Base-by-base conservation (phyloP, 2,113 vertebrate species). In the Microtus oregoni region DNA sequence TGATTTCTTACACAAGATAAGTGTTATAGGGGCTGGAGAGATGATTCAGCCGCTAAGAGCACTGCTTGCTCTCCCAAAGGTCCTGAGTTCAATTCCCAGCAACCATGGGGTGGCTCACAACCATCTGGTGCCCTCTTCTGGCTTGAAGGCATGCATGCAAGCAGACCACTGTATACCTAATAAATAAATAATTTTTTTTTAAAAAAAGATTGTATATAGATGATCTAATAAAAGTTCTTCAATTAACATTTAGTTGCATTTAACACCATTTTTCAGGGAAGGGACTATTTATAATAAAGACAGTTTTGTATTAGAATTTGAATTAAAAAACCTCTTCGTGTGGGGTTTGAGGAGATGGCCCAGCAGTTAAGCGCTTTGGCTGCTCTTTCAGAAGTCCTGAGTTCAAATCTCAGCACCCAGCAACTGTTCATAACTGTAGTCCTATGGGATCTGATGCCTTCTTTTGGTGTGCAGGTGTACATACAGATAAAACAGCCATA, bases 1-100 rank as follows among this genome's bases (percentile, higher is more conserved):
- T 90, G 19, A 83, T 47, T 93, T 90, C 81, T 86, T 95, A 91
- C 89, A 76, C 32, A 86, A 72, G 32, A 82, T 96, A 85, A 89
- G 32, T 92, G 92, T 93, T 97, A 30, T 32, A 89, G 58, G 58
- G 58, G 58, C 58, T 58, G 5, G 19, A 58, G 58, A 58, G 58
- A 58, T 58, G 58, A 58, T 19, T 58, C 19, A 20, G 19, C 58
- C 6, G 0, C 14, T 20, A 58, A 58, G 58, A 58, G 58, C 55
- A 58, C 58, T 58, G 58, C 19, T 58, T 58, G 58, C 19, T 58
- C 58, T 20, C 19, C 19, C 58, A 58, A 58, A 58, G 58, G 19
- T 58, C 58, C 58, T 58, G 19, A 58, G 19, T 58, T 58, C 58
- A 58, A 7, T 58, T 58, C 19, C 19, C 55, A 58, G 55, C 55